Base-by-base conservation (phyloP, 23 tunicate genomes). In the Diplosoma virens region DNA sequence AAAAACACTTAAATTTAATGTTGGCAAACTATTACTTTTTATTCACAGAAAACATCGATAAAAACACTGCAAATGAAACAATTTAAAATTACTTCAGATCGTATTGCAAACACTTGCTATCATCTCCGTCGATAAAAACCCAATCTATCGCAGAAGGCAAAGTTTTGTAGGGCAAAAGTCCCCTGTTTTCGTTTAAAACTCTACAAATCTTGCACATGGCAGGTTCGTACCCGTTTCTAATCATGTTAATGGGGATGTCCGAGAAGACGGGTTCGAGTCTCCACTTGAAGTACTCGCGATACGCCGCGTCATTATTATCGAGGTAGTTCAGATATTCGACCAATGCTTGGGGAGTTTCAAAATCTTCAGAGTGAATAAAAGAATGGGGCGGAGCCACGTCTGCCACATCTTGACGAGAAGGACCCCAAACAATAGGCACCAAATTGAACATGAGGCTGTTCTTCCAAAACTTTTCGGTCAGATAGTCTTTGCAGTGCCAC, bases 391-490 rank as follows among this genome's bases (percentile, higher is more conserved):
- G 94, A 32, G 94, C 82, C 34, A 75, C 72, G 37, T 77, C 82
- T 45, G 60, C 78, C 7, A 82, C 80, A 64, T 87, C 94, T 66
- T 66, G 86, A 36, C 30, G 55, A 1, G 82, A 73, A 7, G 94
- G 87, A 3, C 94, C 94, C 86, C 86, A 87, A 1, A 81, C 79
- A 20, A 87, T 66, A 22, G 94, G 94, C 18, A 87, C 82, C 23
- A 66, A 45, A 41, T 85, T 76, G 0, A 82, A 47, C 66, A 79
- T 67, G 21, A 81, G 47, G 0, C 86, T 86, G 31, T 80, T 80
- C 30, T 73, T 50, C 82, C 85, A 87, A 48, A 87, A 81, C 32
- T 87, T 87, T 76, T 87, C 94, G 2, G 94, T 87, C 20, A 87
- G 24, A 58, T 87, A 87, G 34, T 87, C 94, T 66, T 55, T 52